phyloP scores from a whole-genome alignment of 1,140 invertebrate genomes.

The Sarcophaga bullata region DNA sequence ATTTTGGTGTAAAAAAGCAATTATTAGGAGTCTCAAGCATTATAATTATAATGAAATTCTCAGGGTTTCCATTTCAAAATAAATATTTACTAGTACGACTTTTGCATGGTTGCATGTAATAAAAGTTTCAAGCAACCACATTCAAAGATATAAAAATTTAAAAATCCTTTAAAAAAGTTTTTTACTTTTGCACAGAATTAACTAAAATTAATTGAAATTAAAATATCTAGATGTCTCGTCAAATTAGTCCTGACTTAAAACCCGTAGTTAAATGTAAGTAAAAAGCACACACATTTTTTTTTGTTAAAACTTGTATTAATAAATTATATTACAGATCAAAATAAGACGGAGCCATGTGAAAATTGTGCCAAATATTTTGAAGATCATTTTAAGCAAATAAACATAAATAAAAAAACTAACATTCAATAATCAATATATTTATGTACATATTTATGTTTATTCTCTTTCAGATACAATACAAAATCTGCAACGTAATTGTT shows the following conservation, averaged over 20 bases:
- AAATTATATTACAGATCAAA: slow-evolving; percentile 6
- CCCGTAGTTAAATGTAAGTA: too few relatives aligned
- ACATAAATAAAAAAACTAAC: neutral
- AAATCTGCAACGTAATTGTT: neutral
- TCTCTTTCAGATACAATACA: neutral
- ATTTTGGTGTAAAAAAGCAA: slow-evolving; percentile 21
- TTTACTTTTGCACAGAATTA: too few relatives aligned
- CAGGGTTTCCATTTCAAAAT: too few relatives aligned
- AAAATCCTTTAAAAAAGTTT: too few relatives aligned
- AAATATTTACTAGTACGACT: too few relatives aligned
- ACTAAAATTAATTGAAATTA: too few relatives aligned
- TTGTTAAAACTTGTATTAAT: neutral
- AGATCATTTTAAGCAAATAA: neutral
- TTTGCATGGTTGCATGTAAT: too few relatives aligned
- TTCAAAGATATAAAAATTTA: too few relatives aligned
- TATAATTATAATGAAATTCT: too few relatives aligned
- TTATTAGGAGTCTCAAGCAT: neutral
- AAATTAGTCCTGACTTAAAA: too few relatives aligned
- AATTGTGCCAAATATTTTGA: neutral
- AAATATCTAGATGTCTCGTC: too few relatives aligned
- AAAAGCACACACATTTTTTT: neutral
- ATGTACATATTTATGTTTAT: neutral
- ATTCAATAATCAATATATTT: neutral
- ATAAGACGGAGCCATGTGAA: neutral
- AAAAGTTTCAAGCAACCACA: too few relatives aligned